Evolutionary conservation across 1,140 invertebrate genomes (phyloP).

Genomic region (Heliconius hewitsoni): DNA sequence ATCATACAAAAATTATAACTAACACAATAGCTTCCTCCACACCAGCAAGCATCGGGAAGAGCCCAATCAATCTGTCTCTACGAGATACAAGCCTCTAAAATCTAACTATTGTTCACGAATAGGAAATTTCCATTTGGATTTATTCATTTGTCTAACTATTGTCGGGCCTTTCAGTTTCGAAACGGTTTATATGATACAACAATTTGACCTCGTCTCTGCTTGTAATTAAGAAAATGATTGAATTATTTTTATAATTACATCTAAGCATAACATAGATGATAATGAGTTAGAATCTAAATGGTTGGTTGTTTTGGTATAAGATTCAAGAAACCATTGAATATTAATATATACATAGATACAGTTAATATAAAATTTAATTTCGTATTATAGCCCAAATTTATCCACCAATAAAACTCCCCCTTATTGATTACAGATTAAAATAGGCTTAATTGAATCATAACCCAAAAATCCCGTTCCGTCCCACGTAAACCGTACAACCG

Average conservation of each 20-base stretch:
- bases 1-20: constrained; percentile 14
- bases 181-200: constrained; percentile 27
- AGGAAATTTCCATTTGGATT: constrained; percentile 80
- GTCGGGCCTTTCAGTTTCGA: constrained; percentile 67
- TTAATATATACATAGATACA: background rate
- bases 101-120: constrained; percentile 80
- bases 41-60: constrained; percentile 53
- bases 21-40: constrained; percentile 52
- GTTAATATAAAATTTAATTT: background rate
- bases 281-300: no score
- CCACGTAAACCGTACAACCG: constrained; percentile 50
- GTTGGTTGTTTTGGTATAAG: background rate
- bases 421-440: constrained; percentile 33
- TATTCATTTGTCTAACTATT: constrained; percentile 82
- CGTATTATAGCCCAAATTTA: background rate
- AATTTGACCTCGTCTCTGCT: background rate
- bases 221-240: constrained; percentile 9
- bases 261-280: no score
- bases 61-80: constrained; percentile 80
- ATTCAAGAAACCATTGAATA: background rate
- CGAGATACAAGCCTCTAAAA: constrained; percentile 80
- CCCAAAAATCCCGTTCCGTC: constrained; percentile 41
- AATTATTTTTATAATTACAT: background rate
- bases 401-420: constrained; percentile 1
- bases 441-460: constrained; percentile 33